These are phyloP conservation scores for Spongia lamella DNA, from an alignment of 37 sponge, comb jelly and placozoan genomes.

Conservation along the genomic window DNA sequence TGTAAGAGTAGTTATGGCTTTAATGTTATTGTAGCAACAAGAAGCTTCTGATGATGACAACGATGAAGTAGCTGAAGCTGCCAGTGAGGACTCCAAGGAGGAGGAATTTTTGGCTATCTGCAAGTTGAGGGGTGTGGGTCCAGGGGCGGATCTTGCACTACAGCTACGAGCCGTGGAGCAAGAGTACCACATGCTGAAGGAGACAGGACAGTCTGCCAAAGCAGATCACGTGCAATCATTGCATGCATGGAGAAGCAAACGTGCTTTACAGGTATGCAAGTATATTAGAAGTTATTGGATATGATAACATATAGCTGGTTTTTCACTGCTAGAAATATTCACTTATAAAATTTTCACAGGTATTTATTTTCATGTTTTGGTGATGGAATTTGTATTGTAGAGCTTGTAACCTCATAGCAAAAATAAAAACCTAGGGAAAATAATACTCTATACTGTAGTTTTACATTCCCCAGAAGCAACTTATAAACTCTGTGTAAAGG, in stretches of 20 bases:
- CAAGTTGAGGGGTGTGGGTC: conserved; percentile 77
- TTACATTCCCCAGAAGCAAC: too few relatives aligned
- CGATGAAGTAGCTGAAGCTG: conserved; percentile 41
- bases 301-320: neutral
- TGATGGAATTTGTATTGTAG: too few relatives aligned
- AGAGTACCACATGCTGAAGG: conserved; percentile 89
- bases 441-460: too few relatives aligned
- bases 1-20: too few relatives aligned
- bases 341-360: too few relatives aligned
- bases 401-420: too few relatives aligned
- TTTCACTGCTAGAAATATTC: neutral
- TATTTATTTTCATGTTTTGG: too few relatives aligned
- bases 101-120: conserved; percentile 96
- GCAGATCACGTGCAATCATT: conserved; percentile 93
- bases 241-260: conserved; percentile 94
- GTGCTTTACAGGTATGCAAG: conserved; percentile 61
- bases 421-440: too few relatives aligned
- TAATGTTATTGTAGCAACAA: conserved; percentile 6
- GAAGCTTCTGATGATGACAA: conserved; percentile 57
- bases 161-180: conserved; percentile 94
- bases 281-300: too few relatives aligned
- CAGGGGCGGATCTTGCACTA: conserved; percentile 66
- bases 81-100: conserved; percentile 71
- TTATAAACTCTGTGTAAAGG: too few relatives aligned
- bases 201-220: conserved; percentile 72